Evolutionary conservation across 1,140 invertebrate genomes (phyloP), one percentile per base, ranked within the genome.

Genomic region (Drosophila grimshawi): DNA sequence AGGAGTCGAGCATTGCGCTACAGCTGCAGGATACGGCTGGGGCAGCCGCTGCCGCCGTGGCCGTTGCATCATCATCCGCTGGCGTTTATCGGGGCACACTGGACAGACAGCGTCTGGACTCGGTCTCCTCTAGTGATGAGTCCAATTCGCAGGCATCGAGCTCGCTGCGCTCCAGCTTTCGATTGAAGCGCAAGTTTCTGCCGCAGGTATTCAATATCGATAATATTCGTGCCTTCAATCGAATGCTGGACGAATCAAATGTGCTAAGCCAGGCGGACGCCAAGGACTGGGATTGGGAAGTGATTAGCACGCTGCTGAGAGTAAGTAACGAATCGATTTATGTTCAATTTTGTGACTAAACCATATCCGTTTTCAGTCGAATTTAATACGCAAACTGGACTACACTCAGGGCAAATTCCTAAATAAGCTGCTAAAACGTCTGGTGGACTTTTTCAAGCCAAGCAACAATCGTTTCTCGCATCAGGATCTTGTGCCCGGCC

Each of bases 381-480:
- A 83, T 72, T 52, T 80, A 37, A 93, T 94, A 77, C 94, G 94
- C 74, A 92, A 96, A n/a, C 94, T 95, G 53, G 96, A 98, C 86
- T 95, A 95, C 41, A 95, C 95, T 62, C 95, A 96, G 89, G 95
- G 95, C 52, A 89, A 62, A 19, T 98, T 98, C 93, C 93, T 97
- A 3, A 95, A 95, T 30, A 92, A 94, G n/a, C 98, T 98, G 93
- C 93, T 98, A 1, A 95, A 96, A 68, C 95, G 96, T 37, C 93
- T 99, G 2, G 93, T 98, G 1, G 95, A 96, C 70, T 99, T 98
- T 92, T 97, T 96, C 86, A 96, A 96, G 91, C 98, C 98, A 0
- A 97, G 96, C 11, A 96, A 95, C 59, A 97, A 98, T 91, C 95
- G 95, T 57, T 98, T 97, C 93, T 98, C 92, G 93, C 98, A 94